These are phyloP conservation scores for Druon quercuslanigerum DNA, from an alignment of 1,140 invertebrate genomes.

Conservation along the genomic window DNA sequence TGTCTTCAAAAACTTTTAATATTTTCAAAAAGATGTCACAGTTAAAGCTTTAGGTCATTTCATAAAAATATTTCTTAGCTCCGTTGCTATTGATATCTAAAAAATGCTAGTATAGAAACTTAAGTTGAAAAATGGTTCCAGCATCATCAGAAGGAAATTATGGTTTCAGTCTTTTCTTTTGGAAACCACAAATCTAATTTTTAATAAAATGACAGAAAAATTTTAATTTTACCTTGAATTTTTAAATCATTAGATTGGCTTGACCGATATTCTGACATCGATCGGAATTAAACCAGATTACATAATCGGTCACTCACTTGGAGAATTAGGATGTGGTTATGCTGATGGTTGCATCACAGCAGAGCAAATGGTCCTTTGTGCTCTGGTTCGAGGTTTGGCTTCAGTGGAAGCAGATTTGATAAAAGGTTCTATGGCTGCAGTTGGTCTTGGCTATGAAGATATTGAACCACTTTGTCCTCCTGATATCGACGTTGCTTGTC, in stretches of 20 bases:
- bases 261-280: conserved; percentile 75
- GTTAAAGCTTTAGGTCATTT: neutral
- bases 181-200: no score
- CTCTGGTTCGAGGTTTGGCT: conserved; percentile 80
- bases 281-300: conserved; percentile 27
- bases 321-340: conserved; percentile 92
- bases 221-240: neutral
- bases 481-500: conserved; percentile 88
- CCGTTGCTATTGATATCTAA: no score
- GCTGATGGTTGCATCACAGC: conserved; percentile 88
- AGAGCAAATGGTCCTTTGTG: conserved; percentile 81
- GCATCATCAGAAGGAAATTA: no score
- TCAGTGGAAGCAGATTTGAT: conserved; percentile 77
- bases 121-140: no score
- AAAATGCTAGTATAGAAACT: no score
- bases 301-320: conserved; percentile 85
- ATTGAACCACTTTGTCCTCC: conserved; percentile 79
- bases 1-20: neutral
- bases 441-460: conserved; percentile 71
- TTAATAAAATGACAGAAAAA: neutral
- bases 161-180: no score
- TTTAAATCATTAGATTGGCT: conserved; percentile 3
- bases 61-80: neutral
- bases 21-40: no score
- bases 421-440: conserved; percentile 76